Percentiles rank a stretch among this genome's conserved stretches.
Conservation (phyloP, 2,113 vertebrate species). For the Chascanopsetta lugubris region DNA sequence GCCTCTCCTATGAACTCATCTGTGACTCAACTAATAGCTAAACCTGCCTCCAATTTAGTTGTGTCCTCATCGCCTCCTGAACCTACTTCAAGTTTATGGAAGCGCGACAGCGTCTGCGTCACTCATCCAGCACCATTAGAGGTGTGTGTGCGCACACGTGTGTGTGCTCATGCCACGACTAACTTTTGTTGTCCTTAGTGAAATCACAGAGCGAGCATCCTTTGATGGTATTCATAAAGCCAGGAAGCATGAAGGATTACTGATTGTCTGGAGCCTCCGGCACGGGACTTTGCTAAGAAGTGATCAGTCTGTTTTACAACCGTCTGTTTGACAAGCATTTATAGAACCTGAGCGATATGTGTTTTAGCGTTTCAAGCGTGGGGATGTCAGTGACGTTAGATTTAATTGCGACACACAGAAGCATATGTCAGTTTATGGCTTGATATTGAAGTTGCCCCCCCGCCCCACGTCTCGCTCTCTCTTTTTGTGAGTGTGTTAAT, state of each 20-base stretch:
- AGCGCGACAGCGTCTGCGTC: constrained; percentile 40
- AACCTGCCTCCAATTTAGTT: constrained; percentile 71
- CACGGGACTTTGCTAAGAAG: constrained; percentile 57
- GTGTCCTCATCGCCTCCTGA: constrained; percentile 69
- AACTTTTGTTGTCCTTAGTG: constrained; percentile 43
- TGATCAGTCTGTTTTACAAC: constrained; percentile 64
- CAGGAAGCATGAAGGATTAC: constrained; percentile 43
- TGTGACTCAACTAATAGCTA: constrained; percentile 83
- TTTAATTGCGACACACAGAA: constrained; percentile 62
- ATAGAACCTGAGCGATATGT: constrained; percentile 23
- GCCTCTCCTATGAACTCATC: constrained; percentile 82
- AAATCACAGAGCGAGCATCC: constrained; percentile 46
- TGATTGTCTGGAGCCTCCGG: constrained; percentile 40
- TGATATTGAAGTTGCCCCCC: constrained; percentile 26
- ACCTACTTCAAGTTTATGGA: constrained; percentile 58
- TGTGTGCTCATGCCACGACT: neutral
- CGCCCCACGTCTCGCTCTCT: too few species aligned
- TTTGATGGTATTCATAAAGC: constrained; percentile 46
- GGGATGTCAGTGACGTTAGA: constrained; percentile 68
- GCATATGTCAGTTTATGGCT: constrained; percentile 56
- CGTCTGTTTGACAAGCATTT: constrained; percentile 47
- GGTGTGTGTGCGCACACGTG: constrained; percentile 9
- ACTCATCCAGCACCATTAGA: constrained; percentile 46
- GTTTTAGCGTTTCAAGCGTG: constrained; percentile 28
- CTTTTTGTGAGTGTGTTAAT: constrained; percentile 38